Evolutionary conservation across 2,113 vertebrate genomes (phyloP).

Genomic region (Barbus barbus): DNA sequence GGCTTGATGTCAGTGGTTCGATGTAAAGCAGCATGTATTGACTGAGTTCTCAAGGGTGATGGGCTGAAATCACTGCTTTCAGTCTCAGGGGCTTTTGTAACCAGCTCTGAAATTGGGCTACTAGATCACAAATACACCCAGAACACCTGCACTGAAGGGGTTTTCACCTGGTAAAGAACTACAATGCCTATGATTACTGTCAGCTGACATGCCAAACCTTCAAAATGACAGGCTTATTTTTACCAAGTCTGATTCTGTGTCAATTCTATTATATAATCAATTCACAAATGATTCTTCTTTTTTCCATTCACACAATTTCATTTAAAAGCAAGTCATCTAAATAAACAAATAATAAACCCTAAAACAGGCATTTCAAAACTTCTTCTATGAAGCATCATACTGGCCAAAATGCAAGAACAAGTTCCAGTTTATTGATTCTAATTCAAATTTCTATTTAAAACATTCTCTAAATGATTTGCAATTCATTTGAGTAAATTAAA

Average conservation of each 20-base stretch:
- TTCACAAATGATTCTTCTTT: too few species aligned
- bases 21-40: background rate
- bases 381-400: background rate
- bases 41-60: constrained; percentile 11
- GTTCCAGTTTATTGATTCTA: background rate
- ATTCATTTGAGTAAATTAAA: too few species aligned
- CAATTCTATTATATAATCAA: too few species aligned
- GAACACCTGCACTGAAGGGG: constrained; percentile 6
- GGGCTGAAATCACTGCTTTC: constrained; percentile 5
- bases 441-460: background rate
- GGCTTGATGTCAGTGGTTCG: background rate
- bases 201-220: too few species aligned
- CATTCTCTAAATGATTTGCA: too few species aligned
- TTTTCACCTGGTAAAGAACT: background rate
- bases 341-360: background rate
- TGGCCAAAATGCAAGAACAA: background rate
- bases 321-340: background rate
- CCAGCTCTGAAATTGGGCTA: constrained; percentile 8
- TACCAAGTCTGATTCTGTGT: too few species aligned
- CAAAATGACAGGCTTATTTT: too few species aligned
- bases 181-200: constrained; percentile 30
- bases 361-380: background rate
- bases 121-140: constrained; percentile 6
- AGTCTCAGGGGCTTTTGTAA: background rate
- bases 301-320: too few species aligned